Evolutionary conservation across 2,113 vertebrate species (phyloP), one percentile per base, ranked within the genome.

Genomic region (Eptesicus fuscus): DNA sequence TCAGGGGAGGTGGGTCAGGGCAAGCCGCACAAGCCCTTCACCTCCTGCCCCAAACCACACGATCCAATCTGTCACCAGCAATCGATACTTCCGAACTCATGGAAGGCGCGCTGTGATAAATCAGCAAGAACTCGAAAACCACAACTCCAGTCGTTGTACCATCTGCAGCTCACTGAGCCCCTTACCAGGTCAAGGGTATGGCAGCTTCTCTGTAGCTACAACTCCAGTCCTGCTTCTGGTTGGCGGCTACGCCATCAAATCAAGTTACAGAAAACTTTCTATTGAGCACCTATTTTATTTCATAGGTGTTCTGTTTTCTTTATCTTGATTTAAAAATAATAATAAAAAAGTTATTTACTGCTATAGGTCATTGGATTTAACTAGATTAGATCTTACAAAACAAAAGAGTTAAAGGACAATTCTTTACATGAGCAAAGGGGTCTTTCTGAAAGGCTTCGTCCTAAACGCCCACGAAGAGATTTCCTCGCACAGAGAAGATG

Each of bases 71-170:
- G 42, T 83, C 87, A 23, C 65, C 44, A 49, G 85, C 17, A 44
- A 10, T 70, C 82, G 40, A 2, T 76, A 67, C 18, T 59, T 47
- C 42, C 32, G 2, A 12, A 47, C 37, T 18, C 2, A 4, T 0
- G 5, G 18, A 0, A 74, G 65, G 12, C 7, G 67, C 44, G 0
- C 4, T 17, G 20, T 22, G 90, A n/a, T 83, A 90, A 65, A 1
- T 28, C 76, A 83, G 13, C 25, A 0, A 42, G 51, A 10, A 73
- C 23, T 35, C 1, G 35, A 88, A 51, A 44, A 74, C 3, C 23
- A 16, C n/a, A 5, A 49, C 11, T 7, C 77, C 8, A 9, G 0
- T 1, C 1, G 25, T n/a, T 42, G 0, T 17, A 61, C 49, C 7
- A 40, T 5, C 88, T 9, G 35, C 20, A 12, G 0, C 23, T 0